Evolutionary conservation across 2,797 vertebrate species (phyloP).

Genomic region (Lacerta agilis): DNA sequence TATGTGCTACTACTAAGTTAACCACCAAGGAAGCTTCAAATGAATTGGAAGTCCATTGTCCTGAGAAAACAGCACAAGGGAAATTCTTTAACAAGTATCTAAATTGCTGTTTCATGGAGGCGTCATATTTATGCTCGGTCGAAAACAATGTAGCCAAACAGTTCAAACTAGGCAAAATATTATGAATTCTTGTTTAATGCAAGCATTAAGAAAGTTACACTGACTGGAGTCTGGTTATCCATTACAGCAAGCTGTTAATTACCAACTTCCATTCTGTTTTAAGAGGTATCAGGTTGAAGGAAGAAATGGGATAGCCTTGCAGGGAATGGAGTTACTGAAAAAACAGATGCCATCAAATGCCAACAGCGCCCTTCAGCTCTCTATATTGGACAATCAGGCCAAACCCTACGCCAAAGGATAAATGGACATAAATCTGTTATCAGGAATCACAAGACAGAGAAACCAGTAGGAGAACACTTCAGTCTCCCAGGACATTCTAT

Average conservation of each 20-base stretch:
- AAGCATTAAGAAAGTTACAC: constrained; percentile 19
- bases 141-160: background rate
- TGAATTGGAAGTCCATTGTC: background rate
- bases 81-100: too few relatives aligned
- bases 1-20: background rate
- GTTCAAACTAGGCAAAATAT: constrained; percentile 30
- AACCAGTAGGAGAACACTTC: too few relatives aligned
- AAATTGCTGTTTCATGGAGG: background rate
- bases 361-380: too few relatives aligned
- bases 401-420: too few relatives aligned
- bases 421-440: too few relatives aligned
- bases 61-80: background rate
- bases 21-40: background rate
- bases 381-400: too few relatives aligned
- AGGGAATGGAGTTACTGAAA: background rate
- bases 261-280: constrained; percentile 54
- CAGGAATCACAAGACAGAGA: too few relatives aligned
- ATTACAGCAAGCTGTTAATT: constrained; percentile 24
- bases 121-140: background rate
- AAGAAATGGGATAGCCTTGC: constrained; percentile 27
- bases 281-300: constrained; percentile 45
- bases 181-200: background rate
- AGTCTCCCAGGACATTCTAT: too few relatives aligned
- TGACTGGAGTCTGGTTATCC: constrained; percentile 21
- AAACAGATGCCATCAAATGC: too few relatives aligned